These are phyloP conservation scores for Trichogramma pretiosum DNA, from an alignment of 1,140 invertebrate species.

Conservation along the genomic window DNA sequence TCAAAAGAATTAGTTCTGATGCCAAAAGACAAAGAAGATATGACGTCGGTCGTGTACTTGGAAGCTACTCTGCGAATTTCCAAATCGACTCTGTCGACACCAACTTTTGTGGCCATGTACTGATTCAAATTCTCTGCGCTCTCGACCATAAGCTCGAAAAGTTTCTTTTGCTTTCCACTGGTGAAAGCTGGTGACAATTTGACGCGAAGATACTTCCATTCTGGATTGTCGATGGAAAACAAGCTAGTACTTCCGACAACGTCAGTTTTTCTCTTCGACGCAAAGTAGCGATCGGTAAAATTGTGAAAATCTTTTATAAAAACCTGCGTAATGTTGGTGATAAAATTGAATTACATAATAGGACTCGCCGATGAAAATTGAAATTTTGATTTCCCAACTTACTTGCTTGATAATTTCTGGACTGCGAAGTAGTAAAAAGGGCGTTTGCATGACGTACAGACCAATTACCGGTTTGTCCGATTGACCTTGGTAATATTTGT, in stretches of 20 bases:
- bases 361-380: too few relatives aligned
- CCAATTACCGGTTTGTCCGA: constrained; percentile 22
- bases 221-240: constrained; percentile 27
- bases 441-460: constrained; percentile 31
- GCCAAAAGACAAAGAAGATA: constrained; percentile 45
- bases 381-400: too few relatives aligned
- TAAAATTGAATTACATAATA: too few relatives aligned
- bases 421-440: too few relatives aligned
- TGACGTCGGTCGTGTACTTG: constrained; percentile 45
- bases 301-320: too few relatives aligned
- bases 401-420: too few relatives aligned
- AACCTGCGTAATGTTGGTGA: constrained; percentile 23
- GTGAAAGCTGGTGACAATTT: constrained; percentile 46
- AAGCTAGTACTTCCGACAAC: constrained; percentile 23
- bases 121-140: constrained; percentile 22
- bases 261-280: constrained; percentile 20
- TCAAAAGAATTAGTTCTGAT: constrained; percentile 24
- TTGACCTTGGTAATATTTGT: constrained; percentile 2
- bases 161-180: constrained; percentile 40
- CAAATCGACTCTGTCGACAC: constrained; percentile 32
- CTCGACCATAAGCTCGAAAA: constrained; percentile 42
- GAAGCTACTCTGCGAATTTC: constrained; percentile 33
- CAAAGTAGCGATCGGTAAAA: constrained; percentile 40
- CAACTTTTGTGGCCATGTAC: too few relatives aligned
- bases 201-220: constrained; percentile 37